phyloP scores from a whole-genome alignment of 1,140 invertebrate species.

The Latrodectus geometricus region DNA sequence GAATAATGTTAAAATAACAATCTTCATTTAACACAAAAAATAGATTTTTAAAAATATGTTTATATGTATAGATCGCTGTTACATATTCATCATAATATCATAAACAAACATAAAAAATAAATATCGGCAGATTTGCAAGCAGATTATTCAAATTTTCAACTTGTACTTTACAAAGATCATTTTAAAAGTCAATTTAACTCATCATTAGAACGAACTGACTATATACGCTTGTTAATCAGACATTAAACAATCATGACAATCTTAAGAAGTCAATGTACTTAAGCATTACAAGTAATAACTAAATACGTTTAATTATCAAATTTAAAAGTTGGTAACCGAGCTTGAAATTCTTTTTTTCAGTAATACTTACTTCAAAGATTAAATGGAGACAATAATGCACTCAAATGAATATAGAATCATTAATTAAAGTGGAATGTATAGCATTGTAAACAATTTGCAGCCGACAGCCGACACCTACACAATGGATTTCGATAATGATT shows the following conservation, averaged over 20 bases:
- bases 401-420: not conserved
- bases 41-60: no score
- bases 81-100: no score
- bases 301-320: not conserved
- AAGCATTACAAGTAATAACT: not conserved
- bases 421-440: conserved; percentile 52
- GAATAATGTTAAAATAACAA: no score
- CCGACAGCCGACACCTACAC: conserved; percentile 59
- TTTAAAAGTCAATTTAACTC: no score
- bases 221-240: no score
- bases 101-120: no score
- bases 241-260: not conserved
- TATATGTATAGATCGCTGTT: no score
- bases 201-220: no score
- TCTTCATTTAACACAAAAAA: no score
- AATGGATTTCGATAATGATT: conserved; percentile 35
- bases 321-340: not conserved
- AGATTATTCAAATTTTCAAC: no score
- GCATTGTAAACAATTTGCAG: conserved; percentile 49
- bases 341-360: not conserved
- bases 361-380: not conserved
- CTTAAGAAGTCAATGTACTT: not conserved
- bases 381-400: not conserved
- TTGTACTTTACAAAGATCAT: no score
- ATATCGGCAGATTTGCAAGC: no score